phyloP scores from a whole-genome alignment of 2,113 vertebrate genomes.

The Rhynchopsitta pachyrhyncha region DNA sequence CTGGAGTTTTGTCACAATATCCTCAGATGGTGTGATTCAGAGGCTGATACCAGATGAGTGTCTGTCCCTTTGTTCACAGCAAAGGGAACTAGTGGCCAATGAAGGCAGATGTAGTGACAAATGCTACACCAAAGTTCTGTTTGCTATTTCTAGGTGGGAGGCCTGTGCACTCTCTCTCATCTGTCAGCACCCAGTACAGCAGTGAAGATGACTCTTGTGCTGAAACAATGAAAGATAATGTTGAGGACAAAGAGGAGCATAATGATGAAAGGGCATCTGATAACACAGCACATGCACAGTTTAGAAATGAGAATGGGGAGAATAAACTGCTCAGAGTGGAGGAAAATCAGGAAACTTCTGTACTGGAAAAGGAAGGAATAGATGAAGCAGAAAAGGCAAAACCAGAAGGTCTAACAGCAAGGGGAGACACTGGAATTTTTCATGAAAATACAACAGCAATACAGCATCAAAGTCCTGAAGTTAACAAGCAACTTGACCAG shows the following conservation, averaged over 20 bases:
- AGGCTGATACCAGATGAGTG: background rate
- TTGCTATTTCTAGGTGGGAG: conserved; percentile 57
- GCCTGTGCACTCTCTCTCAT: conserved; percentile 60
- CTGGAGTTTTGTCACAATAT: background rate
- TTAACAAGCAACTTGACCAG: background rate
- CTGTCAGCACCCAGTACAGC: conserved; percentile 62
- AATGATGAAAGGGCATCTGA: background rate
- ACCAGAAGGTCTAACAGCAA: background rate
- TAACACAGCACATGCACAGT: background rate
- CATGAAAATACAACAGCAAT: background rate
- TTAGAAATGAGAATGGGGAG: background rate
- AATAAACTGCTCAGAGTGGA: background rate
- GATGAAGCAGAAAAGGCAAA: background rate
- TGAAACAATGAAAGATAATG: background rate
- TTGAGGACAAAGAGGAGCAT: background rate
- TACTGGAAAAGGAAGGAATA: background rate
- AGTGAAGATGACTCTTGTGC: conserved; percentile 65
- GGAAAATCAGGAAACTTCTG: background rate
- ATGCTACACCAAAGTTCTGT: background rate
- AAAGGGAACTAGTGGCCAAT: background rate
- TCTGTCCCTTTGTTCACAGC: background rate
- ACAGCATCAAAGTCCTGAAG: background rate
- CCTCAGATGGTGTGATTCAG: background rate
- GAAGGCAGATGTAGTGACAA: background rate
- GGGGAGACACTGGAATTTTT: background rate